Percentiles rank a stretch among this genome's conserved stretches.
Conservation (phyloP, 2,888 invertebrate species). For the Hedya salicella region DNA sequence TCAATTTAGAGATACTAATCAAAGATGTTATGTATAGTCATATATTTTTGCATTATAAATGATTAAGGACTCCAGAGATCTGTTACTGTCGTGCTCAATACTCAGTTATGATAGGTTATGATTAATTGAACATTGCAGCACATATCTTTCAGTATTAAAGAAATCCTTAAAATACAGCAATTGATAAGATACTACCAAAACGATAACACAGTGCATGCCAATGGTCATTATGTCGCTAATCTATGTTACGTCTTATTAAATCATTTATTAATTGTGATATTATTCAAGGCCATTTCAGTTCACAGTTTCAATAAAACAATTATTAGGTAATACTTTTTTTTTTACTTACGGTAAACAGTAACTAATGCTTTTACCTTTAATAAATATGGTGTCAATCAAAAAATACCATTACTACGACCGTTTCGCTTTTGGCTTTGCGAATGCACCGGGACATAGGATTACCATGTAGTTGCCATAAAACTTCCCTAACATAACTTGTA, state of each 20-base stretch:
- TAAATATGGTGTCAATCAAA: too few relatives aligned
- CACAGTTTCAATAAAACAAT: neutral
- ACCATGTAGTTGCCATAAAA: slow-evolving; percentile 42
- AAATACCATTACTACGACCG: too few relatives aligned
- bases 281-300: neutral
- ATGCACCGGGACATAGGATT: neutral
- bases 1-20: too few relatives aligned
- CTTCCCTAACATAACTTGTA: slow-evolving; percentile 47
- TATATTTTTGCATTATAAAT: too few relatives aligned
- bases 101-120: neutral
- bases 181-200: slow-evolving; percentile 26
- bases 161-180: neutral
- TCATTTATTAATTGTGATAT: neutral
- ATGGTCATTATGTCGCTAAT: neutral
- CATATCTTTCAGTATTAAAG: neutral
- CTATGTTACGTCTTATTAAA: neutral
- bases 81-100: too few relatives aligned
- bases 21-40: too few relatives aligned
- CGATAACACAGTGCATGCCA: neutral
- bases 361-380: too few relatives aligned
- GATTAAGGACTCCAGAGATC: too few relatives aligned
- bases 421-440: too few relatives aligned
- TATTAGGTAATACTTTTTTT: too few relatives aligned
- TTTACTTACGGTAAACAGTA: too few relatives aligned
- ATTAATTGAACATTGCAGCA: neutral